These are phyloP conservation scores for Nyctibius grandis DNA, from an alignment of 2,797 vertebrate genomes.

Conservation along the genomic window DNA sequence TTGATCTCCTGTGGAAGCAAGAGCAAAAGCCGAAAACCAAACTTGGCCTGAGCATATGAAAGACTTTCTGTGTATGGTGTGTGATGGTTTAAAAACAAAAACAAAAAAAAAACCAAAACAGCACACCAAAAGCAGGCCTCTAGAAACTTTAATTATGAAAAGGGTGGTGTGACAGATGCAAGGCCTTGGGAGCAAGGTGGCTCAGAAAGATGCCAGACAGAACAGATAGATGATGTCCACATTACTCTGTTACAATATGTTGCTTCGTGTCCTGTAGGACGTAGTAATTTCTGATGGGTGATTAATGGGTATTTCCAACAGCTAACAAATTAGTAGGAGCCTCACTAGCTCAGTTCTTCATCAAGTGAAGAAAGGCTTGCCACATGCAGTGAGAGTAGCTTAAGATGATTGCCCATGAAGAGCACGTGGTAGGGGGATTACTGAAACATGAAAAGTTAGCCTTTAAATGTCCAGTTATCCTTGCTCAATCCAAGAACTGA, in stretches of 20 bases:
- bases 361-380: neutral
- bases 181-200: neutral
- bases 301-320: neutral
- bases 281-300: neutral
- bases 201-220: neutral
- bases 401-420: neutral
- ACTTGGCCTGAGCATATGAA: neutral
- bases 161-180: neutral
- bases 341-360: neutral
- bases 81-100: neutral
- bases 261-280: neutral
- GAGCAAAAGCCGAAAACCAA: neutral
- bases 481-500: neutral
- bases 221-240: rapidly evolving
- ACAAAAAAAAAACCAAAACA: neutral
- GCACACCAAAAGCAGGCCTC: no score
- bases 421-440: neutral
- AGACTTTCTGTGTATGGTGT: neutral
- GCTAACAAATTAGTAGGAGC: neutral
- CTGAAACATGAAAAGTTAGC: neutral
- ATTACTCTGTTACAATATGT: neutral
- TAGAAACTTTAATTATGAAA: neutral
- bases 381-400: neutral
- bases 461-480: neutral
- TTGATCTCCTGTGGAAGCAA: neutral